Evolutionary conservation across 2,113 vertebrate genomes (phyloP).

Genomic region (Thalassoma bifasciatum): DNA sequence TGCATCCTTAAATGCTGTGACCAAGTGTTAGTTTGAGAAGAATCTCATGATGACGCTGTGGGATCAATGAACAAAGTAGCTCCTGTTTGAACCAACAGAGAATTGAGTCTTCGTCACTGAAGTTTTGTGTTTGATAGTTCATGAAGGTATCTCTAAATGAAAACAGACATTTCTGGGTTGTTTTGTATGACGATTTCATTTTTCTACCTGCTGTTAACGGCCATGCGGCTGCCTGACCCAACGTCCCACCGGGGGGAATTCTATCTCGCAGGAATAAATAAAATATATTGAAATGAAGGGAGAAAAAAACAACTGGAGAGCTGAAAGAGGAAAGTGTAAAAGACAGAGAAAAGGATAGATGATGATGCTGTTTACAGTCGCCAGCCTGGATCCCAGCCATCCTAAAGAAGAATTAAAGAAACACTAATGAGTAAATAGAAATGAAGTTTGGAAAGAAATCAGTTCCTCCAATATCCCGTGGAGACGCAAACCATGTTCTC

Average conservation of each 20-base stretch:
- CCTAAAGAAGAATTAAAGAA: conserved; percentile 30
- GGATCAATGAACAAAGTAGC: too few species aligned
- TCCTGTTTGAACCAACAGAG: not conserved
- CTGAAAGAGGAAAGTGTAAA: conserved; percentile 4
- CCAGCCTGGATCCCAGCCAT: conserved; percentile 17
- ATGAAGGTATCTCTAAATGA: not conserved
- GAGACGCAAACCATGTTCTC: conserved; percentile 19
- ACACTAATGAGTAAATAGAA: conserved; percentile 27
- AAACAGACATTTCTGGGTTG: not conserved
- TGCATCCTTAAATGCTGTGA: too few species aligned
- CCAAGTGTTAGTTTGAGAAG: too few species aligned
- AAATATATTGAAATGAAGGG: conserved; percentile 1
- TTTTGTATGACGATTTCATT: not conserved
- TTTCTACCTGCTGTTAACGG: not conserved
- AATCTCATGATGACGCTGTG: too few species aligned
- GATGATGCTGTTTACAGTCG: conserved; percentile 36
- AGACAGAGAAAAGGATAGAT: conserved; percentile 10
- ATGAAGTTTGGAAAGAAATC: conserved; percentile 24
- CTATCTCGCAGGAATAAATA: conserved; percentile 12
- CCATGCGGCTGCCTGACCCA: not conserved
- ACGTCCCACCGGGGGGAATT: conserved; percentile 6
- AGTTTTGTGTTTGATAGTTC: not conserved
- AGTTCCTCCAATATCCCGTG: conserved; percentile 6
- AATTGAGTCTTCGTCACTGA: not conserved
- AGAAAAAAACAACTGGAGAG: not conserved